Base-by-base conservation (phyloP, 2,113 vertebrate genomes). In the Heteronetta atricapilla region DNA sequence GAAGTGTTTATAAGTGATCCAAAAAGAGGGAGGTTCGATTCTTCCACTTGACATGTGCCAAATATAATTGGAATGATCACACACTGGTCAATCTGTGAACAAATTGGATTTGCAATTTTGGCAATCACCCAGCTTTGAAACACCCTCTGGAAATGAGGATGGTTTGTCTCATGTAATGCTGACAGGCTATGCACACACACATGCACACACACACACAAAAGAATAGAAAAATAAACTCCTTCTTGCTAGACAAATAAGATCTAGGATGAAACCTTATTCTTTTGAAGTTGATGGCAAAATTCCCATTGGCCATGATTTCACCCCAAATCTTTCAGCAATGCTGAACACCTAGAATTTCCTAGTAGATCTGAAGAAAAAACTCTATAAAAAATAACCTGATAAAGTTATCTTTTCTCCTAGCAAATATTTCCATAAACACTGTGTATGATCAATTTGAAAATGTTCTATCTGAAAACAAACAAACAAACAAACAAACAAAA, bases 1-100 rank as follows among this genome's bases (percentile, higher is more conserved):
- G 77, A 97, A 96, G 94, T 97, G 94, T 96, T 97, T 97, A 94
- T 95, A 96, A 96, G 73, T 94, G 92, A 86, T 90, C 96, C 94
- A 94, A 90, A 95, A 72, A 92, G 79, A 96, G 80, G 69, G 52
- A 89, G 88, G 94, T 96, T 97, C 95, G 95, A 96, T 97, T 97
- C 93, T 95, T 96, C 95, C 88, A 89, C 64, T 94, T 96, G 94
- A 86, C 63, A 55, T 93, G 90, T 95, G 96, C 95, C 95, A 97
- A 96, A 95, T 92, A 73, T 95, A 97, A 97, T 94, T 82, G 68
- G 93, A 97, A 90, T 96, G 91, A 97, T 86, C 90, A 86, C 81
- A 94, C 86, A 69, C 59, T 96, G 88, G 89, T 94, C 91, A 88
- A 94, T 96, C 95, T 91, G 74, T 56, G 76, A 95, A 92, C 80